phyloP scores from a whole-genome alignment of 64 coral and sea anemone genomes.

The Pocillopora damicornis region DNA sequence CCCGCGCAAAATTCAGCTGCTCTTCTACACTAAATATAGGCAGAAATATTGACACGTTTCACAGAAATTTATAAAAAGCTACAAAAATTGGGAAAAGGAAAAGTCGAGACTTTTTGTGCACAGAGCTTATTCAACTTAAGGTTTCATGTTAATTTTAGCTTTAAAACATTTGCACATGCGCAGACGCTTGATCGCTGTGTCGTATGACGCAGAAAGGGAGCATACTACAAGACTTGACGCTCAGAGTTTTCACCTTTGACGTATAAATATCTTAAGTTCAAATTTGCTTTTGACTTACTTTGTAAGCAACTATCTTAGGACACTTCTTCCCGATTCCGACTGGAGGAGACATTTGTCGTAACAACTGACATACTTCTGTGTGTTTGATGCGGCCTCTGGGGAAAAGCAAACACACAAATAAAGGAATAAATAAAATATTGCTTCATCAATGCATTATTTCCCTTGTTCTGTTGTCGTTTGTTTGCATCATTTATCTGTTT shows the following conservation, averaged over 20 bases:
- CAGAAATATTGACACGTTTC: too few relatives aligned
- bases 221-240: not conserved
- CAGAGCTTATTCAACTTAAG: not conserved
- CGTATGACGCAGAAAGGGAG: too few relatives aligned
- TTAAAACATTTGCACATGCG: too few relatives aligned
- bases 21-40: too few relatives aligned
- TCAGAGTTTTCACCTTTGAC: not conserved
- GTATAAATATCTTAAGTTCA: not conserved
- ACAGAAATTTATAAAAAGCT: too few relatives aligned
- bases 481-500: too few relatives aligned
- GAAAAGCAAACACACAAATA: not conserved
- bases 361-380: slow-evolving; percentile 85
- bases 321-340: slow-evolving; percentile 98
- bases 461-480: too few relatives aligned
- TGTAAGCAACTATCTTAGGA: slow-evolving; percentile 98
- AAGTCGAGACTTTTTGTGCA: not conserved
- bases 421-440: not conserved
- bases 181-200: too few relatives aligned
- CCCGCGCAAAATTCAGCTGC: too few relatives aligned
- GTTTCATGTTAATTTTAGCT: too few relatives aligned
- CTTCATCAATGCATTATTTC: too few relatives aligned
- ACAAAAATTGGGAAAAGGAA: too few relatives aligned
- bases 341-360: slow-evolving; percentile 89
- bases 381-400: slow-evolving; percentile 91
- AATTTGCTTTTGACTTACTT: slow-evolving; percentile 41